Conservation (phyloP, 2,113 vertebrate genomes). For the Agelaius phoeniceus region DNA sequence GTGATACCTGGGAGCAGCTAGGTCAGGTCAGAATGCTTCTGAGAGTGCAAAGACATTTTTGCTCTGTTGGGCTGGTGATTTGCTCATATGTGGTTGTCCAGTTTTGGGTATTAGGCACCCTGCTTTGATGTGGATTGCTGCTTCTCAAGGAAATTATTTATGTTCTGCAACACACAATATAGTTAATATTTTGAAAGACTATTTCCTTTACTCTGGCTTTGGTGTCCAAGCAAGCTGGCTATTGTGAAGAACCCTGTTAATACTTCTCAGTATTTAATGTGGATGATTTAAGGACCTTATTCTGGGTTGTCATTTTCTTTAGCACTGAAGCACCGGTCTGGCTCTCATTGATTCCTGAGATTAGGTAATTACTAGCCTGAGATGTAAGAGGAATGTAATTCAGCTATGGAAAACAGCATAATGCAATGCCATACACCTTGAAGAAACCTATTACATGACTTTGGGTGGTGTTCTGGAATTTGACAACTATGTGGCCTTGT, state of each 20-base stretch:
- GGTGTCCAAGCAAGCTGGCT: background rate
- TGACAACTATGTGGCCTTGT: constrained; percentile 43
- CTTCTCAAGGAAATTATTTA: background rate
- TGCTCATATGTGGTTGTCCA: background rate
- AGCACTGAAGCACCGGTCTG: background rate
- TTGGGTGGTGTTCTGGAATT: constrained; percentile 26
- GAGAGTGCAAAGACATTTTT: background rate
- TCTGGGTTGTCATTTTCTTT: background rate
- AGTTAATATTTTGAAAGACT: background rate
- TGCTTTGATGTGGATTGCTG: background rate
- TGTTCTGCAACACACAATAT: background rate
- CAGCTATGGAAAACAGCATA: background rate
- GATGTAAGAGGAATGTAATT: constrained; percentile 14
- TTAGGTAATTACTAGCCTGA: background rate
- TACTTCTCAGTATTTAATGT: background rate
- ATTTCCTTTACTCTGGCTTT: background rate
- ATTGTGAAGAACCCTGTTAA: background rate
- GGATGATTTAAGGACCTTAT: background rate
- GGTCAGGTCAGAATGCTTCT: background rate
- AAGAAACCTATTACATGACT: constrained; percentile 40
- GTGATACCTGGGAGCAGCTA: background rate
- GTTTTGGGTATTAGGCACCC: background rate
- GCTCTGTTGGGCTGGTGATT: background rate
- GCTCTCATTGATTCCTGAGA: background rate
- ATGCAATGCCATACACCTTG: background rate